phyloP scores from a whole-genome alignment of 2,113 vertebrate species.

The Dolichallabes microphthalmus region DNA sequence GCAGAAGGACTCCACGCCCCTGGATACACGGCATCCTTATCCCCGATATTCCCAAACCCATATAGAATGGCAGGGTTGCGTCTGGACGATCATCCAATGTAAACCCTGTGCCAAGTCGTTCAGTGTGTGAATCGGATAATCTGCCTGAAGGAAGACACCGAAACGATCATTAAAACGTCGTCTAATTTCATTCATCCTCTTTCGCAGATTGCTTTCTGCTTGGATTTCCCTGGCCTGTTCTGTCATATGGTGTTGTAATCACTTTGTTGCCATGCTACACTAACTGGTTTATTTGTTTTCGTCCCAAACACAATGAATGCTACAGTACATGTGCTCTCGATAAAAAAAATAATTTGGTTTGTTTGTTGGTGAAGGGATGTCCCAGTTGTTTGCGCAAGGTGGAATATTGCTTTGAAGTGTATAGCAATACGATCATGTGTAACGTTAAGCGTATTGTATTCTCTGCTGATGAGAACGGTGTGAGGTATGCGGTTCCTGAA shows the following conservation, averaged over 20 bases:
- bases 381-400: conserved; percentile 39
- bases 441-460: conserved; percentile 6
- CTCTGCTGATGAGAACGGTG: neutral
- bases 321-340: neutral
- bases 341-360: conserved; percentile 4
- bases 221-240: neutral
- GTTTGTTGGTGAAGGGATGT: conserved; percentile 23
- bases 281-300: too few species aligned
- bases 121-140: too few species aligned
- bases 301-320: neutral
- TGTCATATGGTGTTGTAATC: neutral
- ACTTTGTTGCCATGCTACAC: neutral
- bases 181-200: neutral
- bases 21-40: too few species aligned
- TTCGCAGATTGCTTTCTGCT: neutral
- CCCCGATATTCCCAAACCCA: too few species aligned
- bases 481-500: neutral
- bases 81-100: too few species aligned
- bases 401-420: conserved; percentile 1
- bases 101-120: too few species aligned
- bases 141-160: too few species aligned
- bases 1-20: too few species aligned
- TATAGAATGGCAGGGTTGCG: too few species aligned
- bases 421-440: conserved; percentile 12
- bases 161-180: neutral